These are phyloP conservation scores for Anthoscopus minutus DNA, from an alignment of 2,113 vertebrate species.

Conservation along the genomic window DNA sequence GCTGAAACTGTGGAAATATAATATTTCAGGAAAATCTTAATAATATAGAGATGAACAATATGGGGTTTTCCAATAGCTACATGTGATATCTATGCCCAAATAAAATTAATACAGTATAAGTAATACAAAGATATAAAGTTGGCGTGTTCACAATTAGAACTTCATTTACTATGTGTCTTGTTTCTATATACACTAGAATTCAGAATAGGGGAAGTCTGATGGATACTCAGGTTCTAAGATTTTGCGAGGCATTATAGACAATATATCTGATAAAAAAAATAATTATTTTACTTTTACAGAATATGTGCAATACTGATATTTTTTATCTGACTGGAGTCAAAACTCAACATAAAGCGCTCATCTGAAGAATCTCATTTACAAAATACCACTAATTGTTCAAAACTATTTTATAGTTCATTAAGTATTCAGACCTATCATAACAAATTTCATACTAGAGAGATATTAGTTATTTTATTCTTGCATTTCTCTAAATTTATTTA, in stretches of 20 bases:
- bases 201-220: not conserved
- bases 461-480: not conserved
- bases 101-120: not conserved
- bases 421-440: not conserved
- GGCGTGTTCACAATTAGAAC: not conserved
- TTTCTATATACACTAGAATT: not conserved
- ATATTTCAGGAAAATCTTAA: not conserved
- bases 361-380: not conserved
- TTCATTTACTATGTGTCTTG: not conserved
- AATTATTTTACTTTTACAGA: not conserved
- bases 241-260: not conserved
- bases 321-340: not conserved
- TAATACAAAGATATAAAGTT: not conserved
- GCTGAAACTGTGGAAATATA: not conserved
- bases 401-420: not conserved
- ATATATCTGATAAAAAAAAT: not conserved
- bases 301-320: not conserved
- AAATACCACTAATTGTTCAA: not conserved
- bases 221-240: not conserved
- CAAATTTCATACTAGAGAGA: not conserved
- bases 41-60: not conserved
- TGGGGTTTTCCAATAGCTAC: not conserved
- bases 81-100: not conserved
- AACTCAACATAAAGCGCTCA: rapidly evolving
- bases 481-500: not conserved